Evolutionary conservation across 2,888 invertebrate genomes (phyloP).

Genomic region (Gymnosoma rotundatum): DNA sequence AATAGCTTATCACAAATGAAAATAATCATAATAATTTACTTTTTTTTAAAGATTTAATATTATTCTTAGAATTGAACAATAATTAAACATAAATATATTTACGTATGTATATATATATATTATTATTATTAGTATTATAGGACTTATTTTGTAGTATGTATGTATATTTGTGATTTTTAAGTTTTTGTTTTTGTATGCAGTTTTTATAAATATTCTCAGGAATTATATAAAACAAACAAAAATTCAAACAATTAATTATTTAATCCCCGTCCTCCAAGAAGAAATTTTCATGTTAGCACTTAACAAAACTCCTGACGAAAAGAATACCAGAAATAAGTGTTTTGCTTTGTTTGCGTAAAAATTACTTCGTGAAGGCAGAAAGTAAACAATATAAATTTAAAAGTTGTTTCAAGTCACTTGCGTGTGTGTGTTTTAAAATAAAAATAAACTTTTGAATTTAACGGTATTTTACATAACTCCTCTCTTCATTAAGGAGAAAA

Average conservation of each 20-base stretch:
- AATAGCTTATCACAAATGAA: slow-evolving; percentile 79
- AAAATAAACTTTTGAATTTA: slow-evolving; percentile 25
- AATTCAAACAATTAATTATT: background rate
- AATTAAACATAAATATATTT: slow-evolving; percentile 78
- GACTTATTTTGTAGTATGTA: slow-evolving; percentile 80
- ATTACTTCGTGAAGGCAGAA: background rate
- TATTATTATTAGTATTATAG: slow-evolving; percentile 69
- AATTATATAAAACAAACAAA: slow-evolving; percentile 39
- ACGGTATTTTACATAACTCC: slow-evolving; percentile 37
- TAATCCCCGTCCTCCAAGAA: no score
- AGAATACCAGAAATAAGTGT: no score
- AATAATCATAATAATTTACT: slow-evolving; percentile 78
- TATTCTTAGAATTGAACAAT: slow-evolving; percentile 81
- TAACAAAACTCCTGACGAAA: no score
- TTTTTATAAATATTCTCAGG: slow-evolving; percentile 55
- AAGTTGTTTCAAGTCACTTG: slow-evolving; percentile 1
- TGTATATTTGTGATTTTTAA: slow-evolving; percentile 72
- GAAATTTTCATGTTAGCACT: no score
- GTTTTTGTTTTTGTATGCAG: slow-evolving; percentile 71
- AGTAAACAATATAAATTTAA: slow-evolving; percentile 6
- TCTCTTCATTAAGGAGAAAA: slow-evolving; percentile 1
- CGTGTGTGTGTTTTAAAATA: slow-evolving; percentile 17
- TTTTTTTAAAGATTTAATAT: slow-evolving; percentile 76
- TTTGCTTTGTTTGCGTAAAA: no score
- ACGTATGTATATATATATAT: slow-evolving; percentile 55